Evolutionary conservation across 2,888 invertebrate species (phyloP), one percentile per base, ranked within the genome.

Genomic region (Agrilus mali): DNA sequence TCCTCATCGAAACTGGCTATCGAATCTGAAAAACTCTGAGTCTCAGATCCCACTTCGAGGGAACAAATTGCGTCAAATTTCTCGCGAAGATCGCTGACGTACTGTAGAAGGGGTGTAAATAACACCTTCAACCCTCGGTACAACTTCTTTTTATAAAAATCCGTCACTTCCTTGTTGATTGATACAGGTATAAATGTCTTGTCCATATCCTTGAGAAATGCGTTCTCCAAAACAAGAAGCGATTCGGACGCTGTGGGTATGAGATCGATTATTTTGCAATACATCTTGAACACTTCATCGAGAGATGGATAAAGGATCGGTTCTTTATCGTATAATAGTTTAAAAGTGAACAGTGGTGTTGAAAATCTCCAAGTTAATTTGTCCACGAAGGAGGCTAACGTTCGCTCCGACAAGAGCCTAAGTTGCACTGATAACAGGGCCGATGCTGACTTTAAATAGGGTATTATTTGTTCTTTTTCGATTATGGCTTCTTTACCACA

Each of bases 241-340:
- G 15, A 35, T 5, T 16, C 15, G 2, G 16, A 15, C 7, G 45
- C 42, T n/a, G 44, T 40, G 5, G 52, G 38, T 20, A 65, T 51
- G 16, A 54, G 50, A 3, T 51, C 66, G 14, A 78, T 71, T 32
- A 85, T 72, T 17, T 66, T 60, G 44, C 74, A 74, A 59, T 76
- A 86, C 2, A 68, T 63, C 1, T 65, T 55, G 50, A 67, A 72
- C n/a, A 85, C 70, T 15, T 69, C 65, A 40, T 71, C 62, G 3
- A 78, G 61, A 17, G 73, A 73, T 7, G 86, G 85, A 44, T 71
- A 67, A 31, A 82, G 68, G 40, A 71, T 63, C 48, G 79, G 70
- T 43, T 72, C 70, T 14, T 70, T 67, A 37, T 73, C 66, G 57
- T 73, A 76, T 50, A 70, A 63, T 14, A 80, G 60, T 34, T 68